These are phyloP conservation scores for Monodelphis domestica DNA, from an alignment of 2,797 vertebrate species.

Conservation along the genomic window DNA sequence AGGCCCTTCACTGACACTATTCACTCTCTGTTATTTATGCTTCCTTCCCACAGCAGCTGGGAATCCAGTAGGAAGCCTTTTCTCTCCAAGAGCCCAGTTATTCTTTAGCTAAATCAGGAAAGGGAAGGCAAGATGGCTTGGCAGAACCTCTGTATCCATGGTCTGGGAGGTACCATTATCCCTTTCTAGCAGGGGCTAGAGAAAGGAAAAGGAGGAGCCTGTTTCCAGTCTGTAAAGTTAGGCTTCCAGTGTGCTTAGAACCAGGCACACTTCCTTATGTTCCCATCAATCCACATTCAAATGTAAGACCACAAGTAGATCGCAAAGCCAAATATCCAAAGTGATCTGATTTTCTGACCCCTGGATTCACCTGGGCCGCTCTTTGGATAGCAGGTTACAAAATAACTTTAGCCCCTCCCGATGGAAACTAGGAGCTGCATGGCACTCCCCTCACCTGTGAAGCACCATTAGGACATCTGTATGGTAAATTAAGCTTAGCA, in stretches of 20 bases:
- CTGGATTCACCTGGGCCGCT: neutral
- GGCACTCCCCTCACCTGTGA: neutral
- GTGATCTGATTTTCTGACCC: neutral
- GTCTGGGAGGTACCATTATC: constrained; percentile 2
- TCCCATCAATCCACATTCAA: neutral
- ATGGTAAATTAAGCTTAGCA: constrained; percentile 31
- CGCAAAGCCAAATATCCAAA: neutral
- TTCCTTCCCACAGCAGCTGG: constrained; percentile 43
- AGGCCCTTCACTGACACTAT: neutral
- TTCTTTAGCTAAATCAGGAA: constrained; percentile 39
- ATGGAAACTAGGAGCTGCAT: neutral
- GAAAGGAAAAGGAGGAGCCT: neutral
- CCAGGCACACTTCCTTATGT: neutral
- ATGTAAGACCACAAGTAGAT: neutral
- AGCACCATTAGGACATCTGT: constrained; percentile 25
- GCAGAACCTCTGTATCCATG: neutral
- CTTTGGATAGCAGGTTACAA: constrained; percentile 2
- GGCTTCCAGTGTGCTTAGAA: neutral
- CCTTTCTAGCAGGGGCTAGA: neutral
- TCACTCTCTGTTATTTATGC: constrained; percentile 26
- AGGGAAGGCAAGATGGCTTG: constrained; percentile 12
- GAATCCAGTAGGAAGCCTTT: neutral
- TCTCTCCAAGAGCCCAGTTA: neutral
- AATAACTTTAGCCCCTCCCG: constrained; percentile 29
- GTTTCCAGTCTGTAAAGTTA: constrained; percentile 22